Evolutionary conservation across 2,113 vertebrate species (phyloP), one percentile per base, ranked within the genome.

Genomic region (Semnornis frantzii): DNA sequence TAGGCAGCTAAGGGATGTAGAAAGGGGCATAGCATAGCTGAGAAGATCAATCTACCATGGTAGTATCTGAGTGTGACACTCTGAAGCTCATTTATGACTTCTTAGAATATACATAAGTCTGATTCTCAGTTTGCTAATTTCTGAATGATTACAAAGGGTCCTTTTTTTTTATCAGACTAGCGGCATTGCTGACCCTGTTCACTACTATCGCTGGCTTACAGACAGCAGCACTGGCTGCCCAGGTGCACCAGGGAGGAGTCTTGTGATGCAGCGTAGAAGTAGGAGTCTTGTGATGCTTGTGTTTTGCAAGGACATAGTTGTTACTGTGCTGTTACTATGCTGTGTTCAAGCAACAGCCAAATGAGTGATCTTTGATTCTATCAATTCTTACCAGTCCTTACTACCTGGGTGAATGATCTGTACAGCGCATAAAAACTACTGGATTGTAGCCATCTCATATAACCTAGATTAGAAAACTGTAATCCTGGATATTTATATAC

Each of bases 31-130:
- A 37, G 42, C 20, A 50, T 30, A 0, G 25, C 27, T 11, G 48
- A 42, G 12, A 59, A 46, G 34, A 5, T 15, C 6, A 15, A 62
- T 28, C 31, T 1, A 1, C 12, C 6, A 7, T 0, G 3, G 6
- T 2, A 9, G 8, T 11, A 24, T 6, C 72, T 69, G 25, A 14
- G 28, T 15, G 18, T 68, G 48, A 44, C 14, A 8, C 42, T 58
- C 39, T 11, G 24, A 10, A 42, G 15, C 34, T 76, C n/a, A 76
- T 72, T 46, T 42, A 30, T 44, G 20, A 59, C 19, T 72, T 16
- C 10, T 30, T 33, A 54, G 69, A 48, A 48, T 44, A 46, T 37
- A 64, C 20, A 7, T 23, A 59, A 48, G 23, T 27, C 17, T 83
- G 31, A 72, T 31, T 57, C 31, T 85, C 9, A 44, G 18, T 66